Percentiles rank a stretch among this genome's conserved stretches.
These are phyloP conservation scores for Caprella mutica DNA, from an alignment of 2,888 invertebrate genomes.

Conservation along the genomic window DNA sequence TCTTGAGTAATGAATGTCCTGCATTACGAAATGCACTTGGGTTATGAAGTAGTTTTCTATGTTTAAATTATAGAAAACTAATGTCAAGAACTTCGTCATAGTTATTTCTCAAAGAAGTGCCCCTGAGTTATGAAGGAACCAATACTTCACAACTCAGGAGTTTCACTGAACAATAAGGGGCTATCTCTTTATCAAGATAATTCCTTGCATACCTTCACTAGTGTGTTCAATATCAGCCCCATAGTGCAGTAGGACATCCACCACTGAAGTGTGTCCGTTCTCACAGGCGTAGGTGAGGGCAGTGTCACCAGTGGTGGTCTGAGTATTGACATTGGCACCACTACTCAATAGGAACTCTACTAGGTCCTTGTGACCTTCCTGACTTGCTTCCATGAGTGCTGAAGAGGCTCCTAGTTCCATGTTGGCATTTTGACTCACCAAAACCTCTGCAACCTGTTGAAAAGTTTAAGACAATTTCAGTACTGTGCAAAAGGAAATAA, in stretches of 20 bases:
- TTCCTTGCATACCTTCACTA: conserved; percentile 30
- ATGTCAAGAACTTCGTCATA: no score
- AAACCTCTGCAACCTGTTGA: conserved; percentile 84
- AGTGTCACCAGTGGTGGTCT: conserved; percentile 89
- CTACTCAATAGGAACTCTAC: conserved; percentile 72
- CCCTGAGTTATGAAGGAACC: no score
- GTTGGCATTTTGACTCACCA: conserved; percentile 89
- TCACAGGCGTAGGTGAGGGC: conserved; percentile 96
- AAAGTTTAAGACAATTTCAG: no score
- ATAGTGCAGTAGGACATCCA: conserved; percentile 76
- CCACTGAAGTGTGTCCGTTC: conserved; percentile 96
- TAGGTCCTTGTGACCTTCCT: conserved; percentile 91
- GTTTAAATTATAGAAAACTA: no score
- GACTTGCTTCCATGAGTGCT: conserved; percentile 96
- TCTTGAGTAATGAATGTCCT: no score
- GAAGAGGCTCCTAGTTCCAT: conserved; percentile 90
- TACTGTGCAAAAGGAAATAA: no score
- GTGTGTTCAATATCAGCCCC: conserved; percentile 59
- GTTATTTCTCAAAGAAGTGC: no score
- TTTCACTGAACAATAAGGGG: no score
- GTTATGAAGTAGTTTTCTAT: no score
- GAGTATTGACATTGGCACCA: conserved; percentile 81
- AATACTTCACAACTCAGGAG: no score
- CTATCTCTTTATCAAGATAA: no score
- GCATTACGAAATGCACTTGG: no score